Conservation (phyloP, 2,888 invertebrate genomes). For the Acronicta leporina region DNA sequence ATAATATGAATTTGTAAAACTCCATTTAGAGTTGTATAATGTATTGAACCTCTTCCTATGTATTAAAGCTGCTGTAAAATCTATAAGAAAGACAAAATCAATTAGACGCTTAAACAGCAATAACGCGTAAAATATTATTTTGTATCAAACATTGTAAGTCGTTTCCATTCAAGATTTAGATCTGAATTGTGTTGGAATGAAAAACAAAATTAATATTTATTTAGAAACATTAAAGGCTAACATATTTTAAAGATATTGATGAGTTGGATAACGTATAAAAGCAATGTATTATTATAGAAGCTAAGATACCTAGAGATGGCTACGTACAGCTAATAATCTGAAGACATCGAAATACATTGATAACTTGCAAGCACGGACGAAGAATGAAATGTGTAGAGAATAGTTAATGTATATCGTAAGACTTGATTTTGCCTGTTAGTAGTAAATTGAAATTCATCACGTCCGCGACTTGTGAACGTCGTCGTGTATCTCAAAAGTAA, state of each 20-base stretch:
- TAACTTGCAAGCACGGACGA: constrained; percentile 42
- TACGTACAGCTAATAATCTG: constrained; percentile 29
- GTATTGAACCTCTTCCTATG: constrained; percentile 42
- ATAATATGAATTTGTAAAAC: constrained; percentile 47
- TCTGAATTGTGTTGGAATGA: constrained; percentile 35
- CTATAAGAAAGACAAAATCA: constrained; percentile 27
- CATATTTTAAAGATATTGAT: constrained; percentile 20
- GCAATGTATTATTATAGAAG: constrained; percentile 24
- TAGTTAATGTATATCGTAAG: constrained; percentile 46
- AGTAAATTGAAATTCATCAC: constrained; percentile 39
- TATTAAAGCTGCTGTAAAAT: constrained; percentile 37
- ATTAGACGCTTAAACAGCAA: constrained; percentile 27
- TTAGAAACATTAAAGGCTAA: constrained; percentile 28
- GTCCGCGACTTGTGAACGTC: constrained; percentile 47
- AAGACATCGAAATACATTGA: constrained; percentile 54
- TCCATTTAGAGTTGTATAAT: constrained; percentile 49
- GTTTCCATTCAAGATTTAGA: constrained; percentile 26
- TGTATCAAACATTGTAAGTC: constrained; percentile 24
- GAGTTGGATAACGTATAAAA: constrained; percentile 8
- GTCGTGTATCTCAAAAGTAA: constrained; percentile 20
- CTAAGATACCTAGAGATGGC: constrained; percentile 23
- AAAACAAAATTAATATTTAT: constrained; percentile 21
- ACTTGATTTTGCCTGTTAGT: constrained; percentile 47
- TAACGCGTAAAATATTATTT: constrained; percentile 32
- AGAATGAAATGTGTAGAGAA: constrained; percentile 36